Conservation (phyloP, 2,797 vertebrate genomes). For the Tenualosa ilisha region DNA sequence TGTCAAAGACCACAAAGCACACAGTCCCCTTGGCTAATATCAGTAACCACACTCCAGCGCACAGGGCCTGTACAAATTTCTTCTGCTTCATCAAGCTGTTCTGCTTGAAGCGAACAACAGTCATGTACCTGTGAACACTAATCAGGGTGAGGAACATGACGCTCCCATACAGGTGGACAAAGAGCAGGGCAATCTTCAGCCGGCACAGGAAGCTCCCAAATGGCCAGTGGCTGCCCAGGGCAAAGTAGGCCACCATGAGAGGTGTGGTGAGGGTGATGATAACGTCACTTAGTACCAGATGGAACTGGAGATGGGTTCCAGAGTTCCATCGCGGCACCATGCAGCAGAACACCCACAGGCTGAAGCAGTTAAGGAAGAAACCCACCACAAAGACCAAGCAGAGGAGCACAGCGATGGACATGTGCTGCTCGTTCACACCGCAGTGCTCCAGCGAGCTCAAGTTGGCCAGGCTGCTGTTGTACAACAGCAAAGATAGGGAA, state of each 20-base stretch:
- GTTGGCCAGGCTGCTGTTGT: conserved; percentile 27
- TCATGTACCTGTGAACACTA: conserved; percentile 61
- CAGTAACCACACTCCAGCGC: conserved; percentile 49
- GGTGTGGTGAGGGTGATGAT: conserved; percentile 56
- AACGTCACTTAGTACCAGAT: conserved; percentile 61
- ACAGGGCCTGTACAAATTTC: conserved; percentile 59
- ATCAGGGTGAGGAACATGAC: conserved; percentile 65
- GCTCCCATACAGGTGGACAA: conserved; percentile 59
- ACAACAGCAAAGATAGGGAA: not conserved
- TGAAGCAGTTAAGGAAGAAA: conserved; percentile 63
- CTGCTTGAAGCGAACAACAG: conserved; percentile 50
- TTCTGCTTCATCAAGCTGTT: conserved; percentile 56
- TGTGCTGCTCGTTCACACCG: conserved; percentile 29
- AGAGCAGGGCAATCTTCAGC: conserved; percentile 56
- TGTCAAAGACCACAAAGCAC: conserved; percentile 50
- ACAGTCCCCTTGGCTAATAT: conserved; percentile 52
- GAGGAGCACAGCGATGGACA: conserved; percentile 58
- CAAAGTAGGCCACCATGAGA: conserved; percentile 55
- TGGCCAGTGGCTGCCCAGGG: conserved; percentile 52
- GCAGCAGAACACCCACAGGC: conserved; percentile 66
- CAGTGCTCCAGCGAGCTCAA: conserved; percentile 38
- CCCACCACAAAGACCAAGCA: conserved; percentile 66
- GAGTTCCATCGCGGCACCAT: conserved; percentile 60
- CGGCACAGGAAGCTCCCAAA: conserved; percentile 63
- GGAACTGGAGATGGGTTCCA: conserved; percentile 64